Evolutionary conservation across 2,113 vertebrate species (phyloP), one percentile per base, ranked within the genome.

Genomic region (Phocoena sinus): DNA sequence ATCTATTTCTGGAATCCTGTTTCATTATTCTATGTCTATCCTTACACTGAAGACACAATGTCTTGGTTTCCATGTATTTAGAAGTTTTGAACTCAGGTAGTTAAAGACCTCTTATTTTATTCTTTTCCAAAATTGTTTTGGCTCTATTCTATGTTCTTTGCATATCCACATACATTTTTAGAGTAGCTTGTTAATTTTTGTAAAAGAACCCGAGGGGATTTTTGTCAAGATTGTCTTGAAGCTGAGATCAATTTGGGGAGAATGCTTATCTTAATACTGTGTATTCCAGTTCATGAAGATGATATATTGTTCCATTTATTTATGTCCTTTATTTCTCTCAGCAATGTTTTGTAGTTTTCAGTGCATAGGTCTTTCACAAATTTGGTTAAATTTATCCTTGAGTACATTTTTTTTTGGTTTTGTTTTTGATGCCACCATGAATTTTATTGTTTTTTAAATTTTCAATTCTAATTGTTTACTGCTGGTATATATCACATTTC

Each of bases 181-280:
- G n/a, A 91, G 68, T 91, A 96, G 15, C 20, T 91, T 90, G 33
- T 58, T 94, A 88, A 71, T 89, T 71, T 94, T 97, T 94, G 44
- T 58, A 41, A 53, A 86, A 73, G 8, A 77, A n/a, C 70, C 36
- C 7, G 60, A 47, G 88, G 18, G 36, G 12, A 79, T 88, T 95
- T 94, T 96, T 65, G 56, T 83, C 44, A 88, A 31, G 33, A 89
- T 44, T 94, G 21, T 21, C 63, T 88, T 80, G 38, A 87, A 92
- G 21, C 38, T 92, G 53, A 73, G 53, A 73, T 84, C 70, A 94
- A 21, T 93, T 74, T 90, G 41, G 41, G 11, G 26, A 86, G 68
- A 68, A 87, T 67, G 17, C 13, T 89, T 63, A 77, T 63, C 31
- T 91, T 85, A 92, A 77, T 33, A n/a, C 4, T 33, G 4, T 50